A percentile compares a stretch with the other conserved stretches of the same genome.
These are phyloP conservation scores for Apteryx mantelli DNA, from an alignment of 2,113 vertebrate species.

Conservation along the genomic window DNA sequence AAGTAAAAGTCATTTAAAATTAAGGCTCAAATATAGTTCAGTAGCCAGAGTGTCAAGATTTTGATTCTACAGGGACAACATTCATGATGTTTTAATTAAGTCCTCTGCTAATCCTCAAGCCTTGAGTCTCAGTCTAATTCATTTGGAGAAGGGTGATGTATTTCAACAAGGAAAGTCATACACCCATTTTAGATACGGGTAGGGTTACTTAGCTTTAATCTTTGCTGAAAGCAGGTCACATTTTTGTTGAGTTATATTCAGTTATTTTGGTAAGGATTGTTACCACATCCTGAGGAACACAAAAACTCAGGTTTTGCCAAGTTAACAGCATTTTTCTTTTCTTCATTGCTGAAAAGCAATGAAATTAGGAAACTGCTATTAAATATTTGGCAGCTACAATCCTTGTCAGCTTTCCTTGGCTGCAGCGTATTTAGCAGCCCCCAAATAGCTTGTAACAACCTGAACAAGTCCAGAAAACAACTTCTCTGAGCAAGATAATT, in stretches of 20 bases:
- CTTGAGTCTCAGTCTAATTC: constrained; percentile 35
- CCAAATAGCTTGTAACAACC: constrained; percentile 28
- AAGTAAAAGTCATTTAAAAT: constrained; percentile 22
- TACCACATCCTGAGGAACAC: neutral
- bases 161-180: constrained; percentile 19
- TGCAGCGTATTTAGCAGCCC: constrained; percentile 32
- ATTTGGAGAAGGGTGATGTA: neutral
- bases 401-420: constrained; percentile 24
- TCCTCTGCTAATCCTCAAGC: constrained; percentile 40
- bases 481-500: neutral
- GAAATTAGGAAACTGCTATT: constrained; percentile 27
- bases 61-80: constrained; percentile 55
- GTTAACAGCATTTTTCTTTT: constrained; percentile 39
- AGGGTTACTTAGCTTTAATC: neutral
- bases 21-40: constrained; percentile 18
- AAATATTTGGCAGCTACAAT: neutral
- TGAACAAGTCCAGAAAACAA: neutral
- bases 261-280: constrained; percentile 18
- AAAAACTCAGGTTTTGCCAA: neutral
- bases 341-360: constrained; percentile 30
- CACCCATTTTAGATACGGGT: neutral
- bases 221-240: constrained; percentile 8
- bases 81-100: constrained; percentile 57
- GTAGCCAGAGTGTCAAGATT: constrained; percentile 25
- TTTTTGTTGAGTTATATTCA: constrained; percentile 1